A percentile compares a stretch with the other conserved stretches of the same genome.
phyloP scores from a whole-genome alignment of 2,113 vertebrate genomes.

The Stictonetta naevosa region DNA sequence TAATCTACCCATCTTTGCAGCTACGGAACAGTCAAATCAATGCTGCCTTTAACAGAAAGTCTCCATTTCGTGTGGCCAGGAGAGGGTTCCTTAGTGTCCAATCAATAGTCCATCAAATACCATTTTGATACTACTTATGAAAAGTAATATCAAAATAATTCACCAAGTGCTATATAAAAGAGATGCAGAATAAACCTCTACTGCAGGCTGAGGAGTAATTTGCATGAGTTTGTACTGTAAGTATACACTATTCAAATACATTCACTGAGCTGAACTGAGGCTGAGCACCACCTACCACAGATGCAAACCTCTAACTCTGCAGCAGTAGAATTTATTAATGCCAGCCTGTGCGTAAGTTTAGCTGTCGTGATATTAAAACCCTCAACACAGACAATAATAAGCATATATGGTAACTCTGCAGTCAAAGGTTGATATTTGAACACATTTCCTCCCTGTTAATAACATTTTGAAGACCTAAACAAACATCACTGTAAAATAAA shows the following conservation, averaged over 20 bases:
- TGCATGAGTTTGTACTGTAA: not conserved
- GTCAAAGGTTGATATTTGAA: not conserved
- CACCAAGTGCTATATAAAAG: not conserved
- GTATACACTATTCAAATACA: not conserved
- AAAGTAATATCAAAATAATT: not conserved
- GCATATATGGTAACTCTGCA: not conserved
- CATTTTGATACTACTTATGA: not conserved
- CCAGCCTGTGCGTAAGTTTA: not conserved
- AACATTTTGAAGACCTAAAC: not conserved
- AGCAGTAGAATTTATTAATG: not conserved
- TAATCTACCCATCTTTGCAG: not conserved
- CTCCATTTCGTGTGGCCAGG: not conserved
- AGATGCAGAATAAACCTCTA: not conserved
- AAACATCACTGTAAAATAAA: not conserved
- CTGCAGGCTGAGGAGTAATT: not conserved
- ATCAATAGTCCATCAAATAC: not conserved
- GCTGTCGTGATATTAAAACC: not conserved
- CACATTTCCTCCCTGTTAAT: not conserved
- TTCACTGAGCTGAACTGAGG: not conserved
- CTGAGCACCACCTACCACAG: not conserved
- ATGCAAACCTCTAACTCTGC: not conserved
- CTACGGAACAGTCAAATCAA: not conserved
- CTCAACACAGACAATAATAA: not conserved
- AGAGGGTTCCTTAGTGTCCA: not conserved
- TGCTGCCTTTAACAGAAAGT: not conserved